A percentile compares a stretch with the other conserved stretches of the same genome.
phyloP scores from a whole-genome alignment of 1,140 invertebrate genomes.

The Hylyphantes graminicola region DNA sequence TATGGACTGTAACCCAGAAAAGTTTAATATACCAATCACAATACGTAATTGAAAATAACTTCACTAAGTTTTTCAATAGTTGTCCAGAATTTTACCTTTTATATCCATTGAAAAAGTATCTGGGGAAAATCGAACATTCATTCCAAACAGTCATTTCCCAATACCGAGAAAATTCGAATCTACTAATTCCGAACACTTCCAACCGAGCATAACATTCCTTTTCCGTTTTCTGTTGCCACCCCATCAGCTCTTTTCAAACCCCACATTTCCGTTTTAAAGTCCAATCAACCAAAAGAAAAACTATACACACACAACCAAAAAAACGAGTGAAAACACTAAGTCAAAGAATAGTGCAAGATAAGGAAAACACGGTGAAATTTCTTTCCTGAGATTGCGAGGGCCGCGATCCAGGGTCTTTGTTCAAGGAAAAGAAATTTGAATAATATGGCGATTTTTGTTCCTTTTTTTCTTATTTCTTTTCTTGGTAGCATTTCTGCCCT shows the following conservation, averaged over 20 bases:
- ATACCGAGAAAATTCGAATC: no score
- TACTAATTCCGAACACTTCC: background rate
- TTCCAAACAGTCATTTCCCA: no score
- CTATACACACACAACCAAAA: background rate
- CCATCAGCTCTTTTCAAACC: constrained; percentile 29
- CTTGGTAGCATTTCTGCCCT: constrained; percentile 19
- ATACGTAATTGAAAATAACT: no score
- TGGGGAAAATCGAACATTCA: no score
- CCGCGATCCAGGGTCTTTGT: constrained; percentile 8
- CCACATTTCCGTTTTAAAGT: constrained; percentile 54
- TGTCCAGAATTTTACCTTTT: no score
- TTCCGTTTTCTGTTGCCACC: constrained; percentile 36
- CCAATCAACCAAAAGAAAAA: constrained; percentile 47
- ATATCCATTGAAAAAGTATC: no score
- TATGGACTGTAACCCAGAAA: no score
- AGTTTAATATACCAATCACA: no score
- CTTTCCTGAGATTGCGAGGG: constrained; percentile 11
- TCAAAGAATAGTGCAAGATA: constrained; percentile 28
- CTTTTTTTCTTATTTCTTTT: background rate
- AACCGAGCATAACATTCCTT: constrained; percentile 32
- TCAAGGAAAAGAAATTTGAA: constrained; percentile 36
- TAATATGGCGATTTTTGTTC: constrained; percentile 42
- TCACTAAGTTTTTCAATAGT: no score
- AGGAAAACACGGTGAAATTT: constrained; percentile 33
- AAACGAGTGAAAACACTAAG: constrained; percentile 37